Base-by-base conservation (phyloP, 2,888 invertebrate species). In the Carcina quercana region DNA sequence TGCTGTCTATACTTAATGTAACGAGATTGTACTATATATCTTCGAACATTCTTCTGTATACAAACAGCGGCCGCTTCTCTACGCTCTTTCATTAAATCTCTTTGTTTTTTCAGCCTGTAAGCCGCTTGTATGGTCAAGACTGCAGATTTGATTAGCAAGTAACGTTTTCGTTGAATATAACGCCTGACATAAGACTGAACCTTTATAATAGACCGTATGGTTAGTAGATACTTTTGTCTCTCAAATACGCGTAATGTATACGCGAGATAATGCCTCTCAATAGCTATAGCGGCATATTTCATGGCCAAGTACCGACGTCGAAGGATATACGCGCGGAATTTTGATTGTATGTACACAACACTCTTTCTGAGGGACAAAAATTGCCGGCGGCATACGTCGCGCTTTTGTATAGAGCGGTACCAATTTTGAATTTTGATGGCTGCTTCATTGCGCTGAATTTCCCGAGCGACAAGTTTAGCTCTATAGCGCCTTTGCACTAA, bases 211-310 rank as follows among this genome's bases (percentile, higher is more conserved):
- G 38, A 43, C 11, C 24, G 34, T 43, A 45, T 55, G 1, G 45
- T 26, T 15, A 34, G 27, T 11, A 52, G 8, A 29, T 52, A 61
- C 5, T 40, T 37, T 32, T 37, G 29, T 34, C 52, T 44, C 27
- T 46, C 40, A 24, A 3, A 32, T 27, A 34, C 47, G 45, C 53
- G 50, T 27, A 64, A 37, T 45, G 48, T 63, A 30, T 63, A 64
- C 11, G 63, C 71, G 8, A 84, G 73, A 43, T 74, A 78, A 17
- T 53, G 53, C 13, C 54, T 56, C 46, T 88, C 87, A 38, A 86
- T 59, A 8, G 45, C 55, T 17, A 58, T 15, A 2, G 69, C 49
- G 10, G 60, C 65, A 12, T 57, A 43, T 37, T 47, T 57, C 15
- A 63, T 40, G 32, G 42, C 30, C 6, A 47, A 30, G 41, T 50